Base-by-base conservation (phyloP, 2,888 invertebrate species). In the Macrophya alboannulata region DNA sequence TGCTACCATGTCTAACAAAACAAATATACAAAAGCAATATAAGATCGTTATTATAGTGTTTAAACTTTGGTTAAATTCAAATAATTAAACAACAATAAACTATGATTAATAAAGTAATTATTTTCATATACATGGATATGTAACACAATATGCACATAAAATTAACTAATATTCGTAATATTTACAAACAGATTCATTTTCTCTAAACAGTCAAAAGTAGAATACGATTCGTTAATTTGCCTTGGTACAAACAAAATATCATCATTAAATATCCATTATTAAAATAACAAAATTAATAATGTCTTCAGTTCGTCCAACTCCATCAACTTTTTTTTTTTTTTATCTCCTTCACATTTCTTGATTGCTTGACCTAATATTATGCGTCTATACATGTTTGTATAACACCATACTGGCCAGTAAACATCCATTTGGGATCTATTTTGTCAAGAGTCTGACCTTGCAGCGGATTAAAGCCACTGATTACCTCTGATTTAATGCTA, bases 401-500 rank as follows among this genome's bases (percentile, higher is more conserved):
- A 0, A 97, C 94, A 37, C 98, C 99, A 93, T 97, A 99, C 88
- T 98, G 96, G 0, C 99, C 99, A 2, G 95, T 96, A 84, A 95
- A 94, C 96, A 98, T 96, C 99, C 99, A 99, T 83, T 96, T 94
- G 0, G 95, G 94, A 89, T 96, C 95, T 62, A 94, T 92, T 65
- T 94, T 94, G 81, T 94, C 94, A 2, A 96, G 91, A 68, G 94
- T 92, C 31, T 96, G 95, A 25, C 95, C 95, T 84, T 95, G 94
- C 0, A 96, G 97, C 8, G 94, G 93, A 4, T 95, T 93, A 83
- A 99, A 92, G 0, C 98, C 99, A 87, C 97, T 97, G 74, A 98
- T 96, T 9, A 98, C 94, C 91, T 99, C 99, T 0, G 98, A 97
- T 94, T 99, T 99, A 0, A 99, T 94, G 0, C 99, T 98, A 45